Evolutionary conservation across 1,140 invertebrate genomes (phyloP), one percentile per base, ranked within the genome.

Genomic region (Maconellicoccus hirsutus): DNA sequence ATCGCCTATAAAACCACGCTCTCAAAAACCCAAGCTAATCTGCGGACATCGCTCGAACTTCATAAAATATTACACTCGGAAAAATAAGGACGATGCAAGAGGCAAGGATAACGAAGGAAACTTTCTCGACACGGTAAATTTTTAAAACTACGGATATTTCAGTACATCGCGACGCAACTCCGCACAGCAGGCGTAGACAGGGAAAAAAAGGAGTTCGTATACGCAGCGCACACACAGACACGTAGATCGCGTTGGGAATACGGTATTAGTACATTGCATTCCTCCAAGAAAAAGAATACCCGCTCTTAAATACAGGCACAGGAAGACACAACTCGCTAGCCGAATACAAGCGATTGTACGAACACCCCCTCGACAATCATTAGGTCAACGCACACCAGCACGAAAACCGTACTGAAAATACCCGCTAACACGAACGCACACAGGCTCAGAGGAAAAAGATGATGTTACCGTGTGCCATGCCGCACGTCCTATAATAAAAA

Each of bases 251-350:
- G 42, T 14, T 3, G n/a, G n/a, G 42, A 33, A 12, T 33, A 33
- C 4, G 12, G 29, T 33, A 6, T 6, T 3, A 33, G 42, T 52
- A 52, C 42, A 52, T 52, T 52, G n/a, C 42, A 19, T 52, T 52
- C 42, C 42, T 52, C 12, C 42, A 52, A 52, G 42, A 52, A 52
- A 52, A 52, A 52, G n/a, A 4, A 52, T 16, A 16, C 42, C 42
- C 16, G 42, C 42, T 52, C 2, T 52, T 52, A 66, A 66, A 66
- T 23, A 66, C 25, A 66, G 25, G 61, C 22, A 66, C 61, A 66
- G 61, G 61, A 66, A 66, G 61, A 66, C 61, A 66, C 61, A 66
- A 66, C 61, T 66, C 25, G 42, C 42, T 19, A 52, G 42, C 42
- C 42, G 42, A 52, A 52, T 52, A 52, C 42, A 16, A 52, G 42